phyloP scores from a whole-genome alignment of 2,113 vertebrate genomes.

The Amazona vittata region DNA sequence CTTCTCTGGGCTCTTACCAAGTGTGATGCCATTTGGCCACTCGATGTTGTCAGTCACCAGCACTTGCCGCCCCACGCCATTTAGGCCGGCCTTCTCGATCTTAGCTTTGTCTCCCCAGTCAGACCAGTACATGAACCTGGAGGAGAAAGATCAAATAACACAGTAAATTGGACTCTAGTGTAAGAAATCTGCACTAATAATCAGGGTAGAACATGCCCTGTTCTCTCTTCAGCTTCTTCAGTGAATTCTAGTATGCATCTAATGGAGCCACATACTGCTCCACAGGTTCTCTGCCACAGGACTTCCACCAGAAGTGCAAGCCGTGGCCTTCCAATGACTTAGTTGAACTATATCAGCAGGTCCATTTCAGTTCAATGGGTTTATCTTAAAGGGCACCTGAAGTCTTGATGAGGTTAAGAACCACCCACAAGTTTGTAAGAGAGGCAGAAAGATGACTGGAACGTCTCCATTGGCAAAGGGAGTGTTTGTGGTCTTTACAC shows the following conservation, averaged over 20 bases:
- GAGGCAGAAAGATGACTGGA: not conserved
- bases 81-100: slow-evolving; percentile 96
- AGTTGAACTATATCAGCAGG: not conserved
- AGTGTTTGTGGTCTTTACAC: not conserved
- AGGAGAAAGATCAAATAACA: not conserved
- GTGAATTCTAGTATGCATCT: not conserved
- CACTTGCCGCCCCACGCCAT: slow-evolving; percentile 87
- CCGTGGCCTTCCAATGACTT: not conserved
- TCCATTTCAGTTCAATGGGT: not conserved
- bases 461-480: fast-evolving
- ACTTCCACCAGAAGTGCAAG: not conserved
- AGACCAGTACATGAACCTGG: slow-evolving; percentile 98
- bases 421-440: not conserved
- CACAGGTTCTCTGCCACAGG: not conserved
- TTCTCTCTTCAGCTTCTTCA: not conserved
- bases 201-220: not conserved
- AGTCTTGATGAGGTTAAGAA: not conserved
- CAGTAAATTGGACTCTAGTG: not conserved
- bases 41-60: slow-evolving; percentile 93
- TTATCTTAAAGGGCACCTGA: not conserved
- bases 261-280: not conserved
- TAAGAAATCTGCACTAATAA: not conserved
- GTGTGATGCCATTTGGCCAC: slow-evolving; percentile 96
- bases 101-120: slow-evolving; percentile 95
- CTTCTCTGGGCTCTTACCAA: slow-evolving; percentile 79